A percentile compares a stretch with the other conserved stretches of the same genome.
Evolutionary conservation across 2,888 invertebrate species (phyloP).

Genomic region (Nephrotoma appendiculata): DNA sequence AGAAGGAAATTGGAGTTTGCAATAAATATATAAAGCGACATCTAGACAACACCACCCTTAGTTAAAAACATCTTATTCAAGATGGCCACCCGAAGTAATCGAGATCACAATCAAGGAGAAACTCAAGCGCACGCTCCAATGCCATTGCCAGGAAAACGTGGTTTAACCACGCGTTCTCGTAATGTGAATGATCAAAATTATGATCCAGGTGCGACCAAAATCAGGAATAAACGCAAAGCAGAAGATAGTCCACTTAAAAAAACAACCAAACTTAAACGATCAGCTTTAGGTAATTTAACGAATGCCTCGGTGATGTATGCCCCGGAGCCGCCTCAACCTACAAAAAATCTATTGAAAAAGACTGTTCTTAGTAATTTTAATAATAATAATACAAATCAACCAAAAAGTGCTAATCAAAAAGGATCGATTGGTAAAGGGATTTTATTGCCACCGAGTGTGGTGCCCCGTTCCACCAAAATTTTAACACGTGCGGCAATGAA

Average conservation of each 20-base stretch:
- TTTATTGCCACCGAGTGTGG: constrained; percentile 17
- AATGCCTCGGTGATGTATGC: constrained; percentile 37
- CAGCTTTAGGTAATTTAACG: constrained; percentile 76
- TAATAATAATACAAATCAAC: neutral
- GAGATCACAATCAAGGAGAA: neutral
- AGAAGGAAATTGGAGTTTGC: neutral
- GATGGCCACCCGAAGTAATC: neutral
- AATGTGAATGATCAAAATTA: constrained; percentile 25
- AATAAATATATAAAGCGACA: neutral
- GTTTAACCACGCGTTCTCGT: neutral
- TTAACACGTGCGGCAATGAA: constrained; percentile 30
- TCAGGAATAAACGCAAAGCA: constrained; percentile 60
- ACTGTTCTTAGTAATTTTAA: neutral
- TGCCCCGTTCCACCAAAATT: constrained; percentile 19
- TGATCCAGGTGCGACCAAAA: constrained; percentile 20
- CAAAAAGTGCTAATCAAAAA: neutral
- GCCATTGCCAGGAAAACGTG: neutral
- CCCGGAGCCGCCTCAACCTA: neutral
- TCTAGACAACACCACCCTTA: neutral
- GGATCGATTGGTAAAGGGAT: neutral
- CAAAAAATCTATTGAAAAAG: neutral
- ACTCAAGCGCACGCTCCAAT: neutral
- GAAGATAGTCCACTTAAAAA: constrained; percentile 62
- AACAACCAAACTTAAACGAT: constrained; percentile 47
- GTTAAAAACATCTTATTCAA: neutral